Evolutionary conservation across 2,113 vertebrate genomes (phyloP).

Genomic region (Salvelinus fontinalis): DNA sequence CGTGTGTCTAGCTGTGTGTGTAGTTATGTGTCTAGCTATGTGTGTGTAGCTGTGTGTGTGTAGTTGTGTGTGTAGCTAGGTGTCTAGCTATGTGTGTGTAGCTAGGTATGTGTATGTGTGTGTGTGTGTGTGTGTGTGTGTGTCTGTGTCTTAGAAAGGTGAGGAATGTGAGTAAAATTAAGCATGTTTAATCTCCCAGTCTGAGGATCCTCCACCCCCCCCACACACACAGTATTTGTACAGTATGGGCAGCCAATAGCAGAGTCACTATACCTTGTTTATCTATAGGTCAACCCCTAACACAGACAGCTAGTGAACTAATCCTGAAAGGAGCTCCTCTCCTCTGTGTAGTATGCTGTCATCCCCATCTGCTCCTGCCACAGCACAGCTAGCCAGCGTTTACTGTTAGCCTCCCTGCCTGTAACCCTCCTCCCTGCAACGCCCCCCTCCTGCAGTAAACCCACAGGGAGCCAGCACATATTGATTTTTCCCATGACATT

Average conservation of each 20-base stretch:
- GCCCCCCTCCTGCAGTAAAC: not conserved
- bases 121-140: too few relatives aligned
- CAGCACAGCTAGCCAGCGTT: not conserved
- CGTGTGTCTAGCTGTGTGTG: not conserved
- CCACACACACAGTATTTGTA: not conserved
- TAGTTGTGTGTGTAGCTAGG: too few relatives aligned
- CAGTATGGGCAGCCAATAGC: too few relatives aligned
- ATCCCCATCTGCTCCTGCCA: not conserved
- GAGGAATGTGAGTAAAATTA: too few relatives aligned
- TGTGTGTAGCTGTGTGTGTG: too few relatives aligned
- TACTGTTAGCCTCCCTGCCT: not conserved
- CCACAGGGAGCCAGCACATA: not conserved
- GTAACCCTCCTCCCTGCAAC: too few relatives aligned
- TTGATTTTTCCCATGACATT: slow-evolving; percentile 1
- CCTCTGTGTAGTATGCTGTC: not conserved
- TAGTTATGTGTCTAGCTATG: slow-evolving; percentile 3
- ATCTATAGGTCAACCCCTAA: not conserved
- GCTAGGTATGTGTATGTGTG: not conserved
- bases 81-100: too few relatives aligned
- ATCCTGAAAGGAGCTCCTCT: not conserved
- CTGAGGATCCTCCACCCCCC: too few relatives aligned
- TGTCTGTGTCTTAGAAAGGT: too few relatives aligned
- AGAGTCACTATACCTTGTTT: not conserved
- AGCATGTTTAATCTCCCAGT: too few relatives aligned
- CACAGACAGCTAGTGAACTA: not conserved